Conservation (phyloP, 2,113 vertebrate genomes). For the Alouatta palliata region DNA sequence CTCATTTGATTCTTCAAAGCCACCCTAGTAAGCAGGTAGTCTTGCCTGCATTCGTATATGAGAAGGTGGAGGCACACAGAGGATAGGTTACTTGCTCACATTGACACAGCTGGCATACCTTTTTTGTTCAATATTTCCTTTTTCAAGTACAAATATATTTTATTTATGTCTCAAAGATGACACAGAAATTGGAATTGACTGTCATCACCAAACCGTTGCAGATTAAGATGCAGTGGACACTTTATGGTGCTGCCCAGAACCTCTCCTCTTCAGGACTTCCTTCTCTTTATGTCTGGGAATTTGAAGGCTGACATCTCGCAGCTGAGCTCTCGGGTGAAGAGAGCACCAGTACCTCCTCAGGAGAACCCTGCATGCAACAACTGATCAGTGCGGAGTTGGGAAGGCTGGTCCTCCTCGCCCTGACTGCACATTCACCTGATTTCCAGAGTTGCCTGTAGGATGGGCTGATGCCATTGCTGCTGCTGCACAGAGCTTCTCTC, state of each 20-base stretch:
- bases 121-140: background rate
- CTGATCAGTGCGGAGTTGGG: too few species aligned
- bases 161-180: background rate
- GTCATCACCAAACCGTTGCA: background rate
- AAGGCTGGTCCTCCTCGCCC: too few species aligned
- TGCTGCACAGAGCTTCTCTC: background rate
- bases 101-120: background rate
- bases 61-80: background rate
- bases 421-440: background rate
- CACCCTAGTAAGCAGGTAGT: background rate
- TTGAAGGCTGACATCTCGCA: background rate
- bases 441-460: background rate
- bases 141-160: background rate
- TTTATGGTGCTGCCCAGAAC: background rate
- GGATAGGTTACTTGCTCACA: background rate
- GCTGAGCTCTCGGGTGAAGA: background rate
- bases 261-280: background rate
- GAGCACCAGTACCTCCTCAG: background rate
- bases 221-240: background rate
- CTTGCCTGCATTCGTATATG: background rate
- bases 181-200: background rate
- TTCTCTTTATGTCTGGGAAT: background rate
- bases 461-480: background rate
- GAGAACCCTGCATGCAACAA: background rate
- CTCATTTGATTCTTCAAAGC: background rate